A percentile compares a stretch with the other conserved stretches of the same genome.
phyloP scores from a whole-genome alignment of 1,140 invertebrate genomes.

The Dendrolimus punctatus region DNA sequence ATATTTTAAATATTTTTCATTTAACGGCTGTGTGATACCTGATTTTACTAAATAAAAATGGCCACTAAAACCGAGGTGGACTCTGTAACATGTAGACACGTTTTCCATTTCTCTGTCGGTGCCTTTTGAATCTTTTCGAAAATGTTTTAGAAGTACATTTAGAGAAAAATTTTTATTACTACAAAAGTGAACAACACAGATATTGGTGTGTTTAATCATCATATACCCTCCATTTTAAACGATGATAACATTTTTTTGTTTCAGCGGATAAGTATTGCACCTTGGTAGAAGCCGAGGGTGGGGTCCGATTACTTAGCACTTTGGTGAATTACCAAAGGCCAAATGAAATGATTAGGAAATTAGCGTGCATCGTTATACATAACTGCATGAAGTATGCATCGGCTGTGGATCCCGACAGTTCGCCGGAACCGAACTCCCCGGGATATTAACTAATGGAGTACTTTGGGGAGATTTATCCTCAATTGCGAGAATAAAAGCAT shows the following conservation, averaged over 20 bases:
- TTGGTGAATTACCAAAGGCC: constrained; percentile 76
- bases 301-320: constrained; percentile 80
- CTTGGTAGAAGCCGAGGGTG: constrained; percentile 89
- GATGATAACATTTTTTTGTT: constrained; percentile 27
- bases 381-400: constrained; percentile 68
- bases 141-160: too few relatives aligned
- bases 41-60: too few relatives aligned
- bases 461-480: constrained; percentile 46
- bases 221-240: not conserved
- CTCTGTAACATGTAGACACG: too few relatives aligned
- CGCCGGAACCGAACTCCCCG: constrained; percentile 10
- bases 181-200: too few relatives aligned
- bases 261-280: constrained; percentile 91
- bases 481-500: constrained; percentile 24
- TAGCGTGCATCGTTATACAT: constrained; percentile 78
- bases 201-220: too few relatives aligned
- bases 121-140: too few relatives aligned
- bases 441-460: constrained; percentile 57
- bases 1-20: too few relatives aligned
- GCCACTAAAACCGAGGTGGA: too few relatives aligned
- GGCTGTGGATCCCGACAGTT: constrained; percentile 7
- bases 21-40: too few relatives aligned
- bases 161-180: too few relatives aligned
- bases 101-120: too few relatives aligned
- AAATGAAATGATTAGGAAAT: constrained; percentile 77